phyloP scores from a whole-genome alignment of 2,797 vertebrate genomes.

The Rhabdophis nuchalis region DNA sequence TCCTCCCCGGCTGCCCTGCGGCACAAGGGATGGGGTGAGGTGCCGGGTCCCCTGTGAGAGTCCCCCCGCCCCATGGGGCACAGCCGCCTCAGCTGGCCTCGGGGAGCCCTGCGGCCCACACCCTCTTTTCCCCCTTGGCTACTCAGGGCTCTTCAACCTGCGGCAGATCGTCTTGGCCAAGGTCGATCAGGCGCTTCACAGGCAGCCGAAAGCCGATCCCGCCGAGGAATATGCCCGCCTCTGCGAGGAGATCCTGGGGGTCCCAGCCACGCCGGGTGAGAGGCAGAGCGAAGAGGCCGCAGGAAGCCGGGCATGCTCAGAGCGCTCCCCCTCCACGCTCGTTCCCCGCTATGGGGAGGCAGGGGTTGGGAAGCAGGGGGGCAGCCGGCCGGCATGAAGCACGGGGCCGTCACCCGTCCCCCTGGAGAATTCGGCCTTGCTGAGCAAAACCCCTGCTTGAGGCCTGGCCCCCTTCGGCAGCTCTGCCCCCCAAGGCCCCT shows the following conservation, averaged over 20 bases:
- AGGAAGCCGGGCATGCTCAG: background rate
- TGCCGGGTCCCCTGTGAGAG: background rate
- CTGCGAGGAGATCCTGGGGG: conserved; percentile 84
- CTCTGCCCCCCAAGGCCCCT: background rate
- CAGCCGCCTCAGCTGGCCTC: background rate
- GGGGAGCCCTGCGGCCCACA: background rate
- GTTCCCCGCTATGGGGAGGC: background rate
- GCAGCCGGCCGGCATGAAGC: background rate
- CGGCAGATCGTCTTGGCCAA: conserved; percentile 94
- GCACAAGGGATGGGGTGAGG: background rate
- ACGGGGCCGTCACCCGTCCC: background rate
- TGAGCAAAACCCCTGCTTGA: background rate
- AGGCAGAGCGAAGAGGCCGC: background rate
- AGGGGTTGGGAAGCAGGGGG: background rate
- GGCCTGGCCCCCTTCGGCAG: background rate
- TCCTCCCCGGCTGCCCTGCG: too few relatives aligned
- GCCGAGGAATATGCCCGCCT: conserved; percentile 85
- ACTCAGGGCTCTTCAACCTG: conserved; percentile 89
- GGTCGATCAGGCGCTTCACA: conserved; percentile 92
- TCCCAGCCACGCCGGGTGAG: conserved; percentile 86
- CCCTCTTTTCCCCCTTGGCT: background rate
- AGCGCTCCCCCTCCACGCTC: background rate
- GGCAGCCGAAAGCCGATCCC: conserved; percentile 76
- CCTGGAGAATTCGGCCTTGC: background rate
- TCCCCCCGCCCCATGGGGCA: background rate